Conservation (phyloP, 2,888 invertebrate species). For the Eupelmus urozonus region DNA sequence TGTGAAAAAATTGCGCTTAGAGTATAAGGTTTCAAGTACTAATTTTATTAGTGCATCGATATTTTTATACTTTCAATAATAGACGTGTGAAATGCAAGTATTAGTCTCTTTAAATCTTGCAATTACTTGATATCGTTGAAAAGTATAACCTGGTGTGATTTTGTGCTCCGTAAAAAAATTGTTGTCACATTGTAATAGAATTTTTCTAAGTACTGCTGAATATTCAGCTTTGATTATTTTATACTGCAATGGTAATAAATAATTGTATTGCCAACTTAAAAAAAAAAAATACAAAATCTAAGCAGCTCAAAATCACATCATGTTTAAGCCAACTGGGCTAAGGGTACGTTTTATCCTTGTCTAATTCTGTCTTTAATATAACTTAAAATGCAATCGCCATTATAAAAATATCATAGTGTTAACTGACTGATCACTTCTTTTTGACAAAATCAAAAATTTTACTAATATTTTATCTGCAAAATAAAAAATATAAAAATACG, state of each 20-base stretch:
- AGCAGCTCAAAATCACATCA: conserved; percentile 23
- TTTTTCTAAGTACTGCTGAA: too few species aligned
- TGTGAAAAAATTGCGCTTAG: conserved; percentile 51
- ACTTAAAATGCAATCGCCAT: too few species aligned
- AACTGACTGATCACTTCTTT: too few species aligned
- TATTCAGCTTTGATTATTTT: too few species aligned
- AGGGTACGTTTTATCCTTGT: background rate
- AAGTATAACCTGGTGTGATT: conserved; percentile 21
- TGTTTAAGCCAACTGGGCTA: background rate
- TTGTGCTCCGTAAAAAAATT: conserved; percentile 12
- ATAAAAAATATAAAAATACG: too few species aligned
- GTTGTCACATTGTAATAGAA: background rate
- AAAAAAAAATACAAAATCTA: conserved; percentile 4
- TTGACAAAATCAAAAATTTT: too few species aligned
- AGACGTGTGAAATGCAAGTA: conserved; percentile 12
- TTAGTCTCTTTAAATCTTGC: conserved; percentile 15
- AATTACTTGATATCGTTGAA: conserved; percentile 26
- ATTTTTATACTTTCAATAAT: conserved; percentile 29
- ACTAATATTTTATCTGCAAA: too few species aligned
- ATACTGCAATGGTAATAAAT: too few species aligned
- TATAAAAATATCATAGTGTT: too few species aligned
- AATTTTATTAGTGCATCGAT: conserved; percentile 16
- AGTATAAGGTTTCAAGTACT: conserved; percentile 36
- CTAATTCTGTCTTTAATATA: too few species aligned
- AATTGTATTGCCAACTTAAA: background rate